A percentile compares a stretch with the other conserved stretches of the same genome.
These are phyloP conservation scores for Zhengitettix transpicula DNA, from an alignment of 2,888 invertebrate species.

Conservation along the genomic window DNA sequence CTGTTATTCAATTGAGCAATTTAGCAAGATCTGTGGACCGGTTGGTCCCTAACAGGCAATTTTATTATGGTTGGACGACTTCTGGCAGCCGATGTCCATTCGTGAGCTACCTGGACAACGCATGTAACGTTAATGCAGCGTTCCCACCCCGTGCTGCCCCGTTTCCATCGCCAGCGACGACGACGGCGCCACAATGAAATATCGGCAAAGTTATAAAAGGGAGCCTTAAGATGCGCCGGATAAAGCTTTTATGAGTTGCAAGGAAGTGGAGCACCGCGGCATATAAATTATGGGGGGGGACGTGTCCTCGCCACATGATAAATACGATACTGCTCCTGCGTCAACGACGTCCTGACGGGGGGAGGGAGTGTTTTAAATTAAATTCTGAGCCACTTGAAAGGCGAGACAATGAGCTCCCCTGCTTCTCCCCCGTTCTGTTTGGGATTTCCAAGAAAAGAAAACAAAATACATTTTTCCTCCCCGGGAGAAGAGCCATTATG, in stretches of 20 bases:
- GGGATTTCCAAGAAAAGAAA: background rate
- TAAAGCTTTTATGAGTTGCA: constrained; percentile 11
- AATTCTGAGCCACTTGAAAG: constrained; percentile 6
- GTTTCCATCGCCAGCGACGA: background rate
- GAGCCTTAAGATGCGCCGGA: constrained; percentile 7
- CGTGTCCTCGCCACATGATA: background rate
- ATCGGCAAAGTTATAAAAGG: constrained; percentile 11
- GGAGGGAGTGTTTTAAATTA: constrained; percentile 2
- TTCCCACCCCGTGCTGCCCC: background rate
- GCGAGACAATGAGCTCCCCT: background rate
- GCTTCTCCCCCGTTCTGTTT: background rate
- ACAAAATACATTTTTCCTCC: too few relatives aligned
- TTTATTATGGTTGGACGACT: too few relatives aligned
- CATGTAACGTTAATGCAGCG: too few relatives aligned
- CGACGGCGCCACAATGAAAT: constrained; percentile 12
- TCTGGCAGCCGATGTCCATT: too few relatives aligned
- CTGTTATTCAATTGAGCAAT: too few relatives aligned
- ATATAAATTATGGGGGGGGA: constrained; percentile 6
- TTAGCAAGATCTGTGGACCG: too few relatives aligned
- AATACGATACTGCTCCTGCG: background rate
- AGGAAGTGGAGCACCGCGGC: constrained; percentile 4
- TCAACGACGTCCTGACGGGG: too few relatives aligned
- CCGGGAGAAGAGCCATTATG: too few relatives aligned
- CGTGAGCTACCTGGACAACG: too few relatives aligned
- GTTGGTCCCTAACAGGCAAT: too few relatives aligned